Percentiles rank a stretch among this genome's conserved stretches.
These are phyloP conservation scores for Prietella phreatophila DNA, from an alignment of 2,113 vertebrate species.

Conservation along the genomic window DNA sequence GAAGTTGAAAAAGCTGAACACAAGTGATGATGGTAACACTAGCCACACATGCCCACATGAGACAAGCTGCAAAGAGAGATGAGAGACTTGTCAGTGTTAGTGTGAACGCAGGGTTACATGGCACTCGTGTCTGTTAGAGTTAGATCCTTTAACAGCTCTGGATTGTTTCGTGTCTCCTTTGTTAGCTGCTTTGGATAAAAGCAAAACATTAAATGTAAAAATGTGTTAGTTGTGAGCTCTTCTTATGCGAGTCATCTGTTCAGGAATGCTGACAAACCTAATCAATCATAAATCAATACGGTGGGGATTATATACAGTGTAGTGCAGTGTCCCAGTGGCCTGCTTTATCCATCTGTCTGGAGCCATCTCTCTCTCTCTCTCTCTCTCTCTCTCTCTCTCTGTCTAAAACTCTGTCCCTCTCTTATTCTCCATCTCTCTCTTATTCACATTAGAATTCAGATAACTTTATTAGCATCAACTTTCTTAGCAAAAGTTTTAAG, in stretches of 20 bases:
- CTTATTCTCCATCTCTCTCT: not conserved
- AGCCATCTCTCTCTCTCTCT: not conserved
- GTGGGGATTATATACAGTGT: conserved; percentile 64
- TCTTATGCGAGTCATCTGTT: conserved; percentile 49
- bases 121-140: not conserved
- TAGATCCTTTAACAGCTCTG: not conserved
- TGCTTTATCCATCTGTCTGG: conserved; percentile 12
- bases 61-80: not conserved
- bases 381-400: not conserved
- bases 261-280: conserved; percentile 62
- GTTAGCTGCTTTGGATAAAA: not conserved
- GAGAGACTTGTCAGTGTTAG: not conserved
- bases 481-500: not conserved
- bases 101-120: not conserved
- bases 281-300: conserved; percentile 66
- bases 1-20: not conserved
- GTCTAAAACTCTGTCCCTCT: not conserved
- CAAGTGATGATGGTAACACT: not conserved
- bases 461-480: not conserved
- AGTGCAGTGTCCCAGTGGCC: conserved; percentile 31
- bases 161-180: not conserved
- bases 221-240: conserved; percentile 54
- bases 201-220: not conserved
- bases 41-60: not conserved
- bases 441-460: not conserved